Evolutionary conservation across 23 tunicate species (phyloP), one percentile per base, ranked within the genome.

Genomic region (Styela plicata): DNA sequence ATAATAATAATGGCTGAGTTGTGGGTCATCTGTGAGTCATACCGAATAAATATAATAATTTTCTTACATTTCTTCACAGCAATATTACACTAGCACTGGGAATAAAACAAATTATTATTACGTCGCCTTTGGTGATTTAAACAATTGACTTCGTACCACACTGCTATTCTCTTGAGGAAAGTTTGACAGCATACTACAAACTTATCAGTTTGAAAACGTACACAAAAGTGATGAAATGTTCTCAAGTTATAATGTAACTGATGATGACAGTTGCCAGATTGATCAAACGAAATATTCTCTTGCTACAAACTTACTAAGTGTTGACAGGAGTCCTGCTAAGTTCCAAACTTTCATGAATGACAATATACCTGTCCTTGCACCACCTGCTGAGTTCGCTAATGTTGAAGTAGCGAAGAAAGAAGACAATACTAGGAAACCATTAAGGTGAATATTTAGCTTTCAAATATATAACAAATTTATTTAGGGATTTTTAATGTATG

Each of bases 371-470:
- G 77, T 71, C 26, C 77, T 71, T 71, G 36, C 77, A 71, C 77
- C 77, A 3, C 77, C 77, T 28, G 35, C 36, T 2, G 16, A 71
- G 34, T 71, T 71, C 34, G 36, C 77, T 3, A 71, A 71, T 30
- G 57, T 7, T 7, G 57, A 44, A 7, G 13, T 44, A 44, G 13
- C 7, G 10, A 44, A 44, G 13, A 13, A 44, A 13, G 57, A 44
- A 44, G 10, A 5, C 57, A 7, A 7, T 44, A 44, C 57, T 5
- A 44, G 57, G 57, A n/a, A n/a, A n/a, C n/a, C n/a, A n/a, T n/a
- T n/a, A n/a, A n/a, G n/a, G n/a, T n/a, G n/a, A n/a, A n/a, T n/a
- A n/a, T n/a, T n/a, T n/a, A n/a, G n/a, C n/a, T n/a, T n/a, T n/a
- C n/a, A n/a, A n/a, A n/a, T n/a, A n/a, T n/a, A n/a, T n/a, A n/a